Evolutionary conservation across 2,888 invertebrate genomes (phyloP).

Genomic region (Spilosoma lubricipeda): DNA sequence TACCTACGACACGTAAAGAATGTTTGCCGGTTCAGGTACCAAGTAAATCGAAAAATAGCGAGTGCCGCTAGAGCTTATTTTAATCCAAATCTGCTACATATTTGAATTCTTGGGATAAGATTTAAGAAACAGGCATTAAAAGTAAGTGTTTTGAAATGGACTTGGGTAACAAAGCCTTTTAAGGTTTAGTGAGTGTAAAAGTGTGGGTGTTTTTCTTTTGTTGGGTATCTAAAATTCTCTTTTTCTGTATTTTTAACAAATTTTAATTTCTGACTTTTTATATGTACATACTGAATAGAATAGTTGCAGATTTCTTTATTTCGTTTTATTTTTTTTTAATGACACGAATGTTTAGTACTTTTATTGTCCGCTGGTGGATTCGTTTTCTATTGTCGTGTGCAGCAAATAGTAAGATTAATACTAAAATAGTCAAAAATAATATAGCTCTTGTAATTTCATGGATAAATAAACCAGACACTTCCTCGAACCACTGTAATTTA

Average conservation of each 20-base stretch:
- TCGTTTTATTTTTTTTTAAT: too few relatives aligned
- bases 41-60: constrained; percentile 9
- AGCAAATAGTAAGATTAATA: too few relatives aligned
- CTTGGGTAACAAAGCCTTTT: background rate
- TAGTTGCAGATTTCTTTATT: too few relatives aligned
- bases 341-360: background rate
- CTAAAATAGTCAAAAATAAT: too few relatives aligned
- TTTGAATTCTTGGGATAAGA: background rate
- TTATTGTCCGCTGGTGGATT: background rate
- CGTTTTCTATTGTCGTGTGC: too few relatives aligned
- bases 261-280: background rate
- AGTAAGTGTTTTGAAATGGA: background rate
- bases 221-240: background rate
- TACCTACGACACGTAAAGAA: background rate
- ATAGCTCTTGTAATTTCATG: too few relatives aligned
- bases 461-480: background rate
- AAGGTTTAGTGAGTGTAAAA: background rate
- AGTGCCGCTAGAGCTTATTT: constrained; percentile 2
- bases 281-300: background rate
- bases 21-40: background rate
- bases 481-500: background rate
- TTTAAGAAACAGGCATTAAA: background rate
- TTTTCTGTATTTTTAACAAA: too few relatives aligned
- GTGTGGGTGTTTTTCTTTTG: background rate
- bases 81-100: constrained; percentile 9